Base-by-base conservation (phyloP, 64 coral and sea anemone genomes). In the Exaiptasia diaphana region DNA sequence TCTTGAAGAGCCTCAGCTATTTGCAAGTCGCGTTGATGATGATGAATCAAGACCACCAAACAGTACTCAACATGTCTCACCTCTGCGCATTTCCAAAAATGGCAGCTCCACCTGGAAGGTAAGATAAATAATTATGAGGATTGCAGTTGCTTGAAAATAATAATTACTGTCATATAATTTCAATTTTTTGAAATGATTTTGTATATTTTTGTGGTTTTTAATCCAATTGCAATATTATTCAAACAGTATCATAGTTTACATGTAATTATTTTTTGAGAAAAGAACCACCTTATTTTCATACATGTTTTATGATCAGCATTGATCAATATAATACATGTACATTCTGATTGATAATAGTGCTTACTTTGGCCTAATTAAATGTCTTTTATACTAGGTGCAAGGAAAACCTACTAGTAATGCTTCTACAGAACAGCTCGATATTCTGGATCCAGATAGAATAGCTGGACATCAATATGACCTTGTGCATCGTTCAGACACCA, bases 401-500 rank as follows among this genome's bases (percentile, higher is more conserved):
- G 53, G 13, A 57, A 58, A 78, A 20, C 50, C 49, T 38, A 22
- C 33, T 53, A 58, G 42, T 23, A 29, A 26, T 45, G 36, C 71
- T 42, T 41, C 53, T 28, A 53, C 25, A 14, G 33, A 13, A 26
- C 25, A 31, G 25, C 33, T 62, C 25, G 27, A 57, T 1, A 39
- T 81, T 15, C 56, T 81, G 26, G 59, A 82, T 44, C 78, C 78
- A 0, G 78, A 82, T 21, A 44, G 61, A 25, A 82, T 82, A 23
- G 18, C 40, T 11, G 78, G 78, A 9, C 64, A 82, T 2, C 78
- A 82, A 17, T 82, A 82, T 56, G 40, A 43, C 18, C 76, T 62
- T 29, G 76, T 79, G 30, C 34, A 56, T 56, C 24, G 42, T 50
- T 20, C 45, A 46, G 78, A 81, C 28, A 10, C 26, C 36, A 81